Evolutionary conservation across 2,113 vertebrate genomes (phyloP).

Genomic region (Sminthopsis crassicaudata): DNA sequence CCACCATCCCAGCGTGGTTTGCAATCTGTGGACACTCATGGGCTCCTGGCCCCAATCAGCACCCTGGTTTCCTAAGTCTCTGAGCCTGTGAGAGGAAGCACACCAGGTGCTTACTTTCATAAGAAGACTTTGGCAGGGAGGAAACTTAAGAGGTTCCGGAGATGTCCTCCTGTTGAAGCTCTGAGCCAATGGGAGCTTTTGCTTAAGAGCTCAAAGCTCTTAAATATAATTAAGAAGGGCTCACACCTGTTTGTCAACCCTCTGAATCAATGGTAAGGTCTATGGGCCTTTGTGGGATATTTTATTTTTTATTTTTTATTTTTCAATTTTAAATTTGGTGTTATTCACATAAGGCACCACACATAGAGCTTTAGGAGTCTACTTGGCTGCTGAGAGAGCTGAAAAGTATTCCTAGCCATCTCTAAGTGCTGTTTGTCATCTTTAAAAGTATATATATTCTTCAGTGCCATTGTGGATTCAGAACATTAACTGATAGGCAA

Average conservation of each 20-base stretch:
- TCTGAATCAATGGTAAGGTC: not conserved
- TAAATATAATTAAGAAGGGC: slow-evolving; percentile 14
- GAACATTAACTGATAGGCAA: not conserved
- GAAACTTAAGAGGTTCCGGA: slow-evolving; percentile 32
- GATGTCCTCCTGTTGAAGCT: not conserved
- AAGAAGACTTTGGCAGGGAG: not conserved
- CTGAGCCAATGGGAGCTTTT: not conserved
- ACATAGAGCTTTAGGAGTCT: slow-evolving; percentile 6
- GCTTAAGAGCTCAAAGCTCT: not conserved
- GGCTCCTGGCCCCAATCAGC: slow-evolving; percentile 14
- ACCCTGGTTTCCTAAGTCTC: slow-evolving; percentile 29
- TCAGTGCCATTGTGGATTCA: not conserved
- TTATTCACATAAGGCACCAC: not conserved
- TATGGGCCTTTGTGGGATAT: not conserved
- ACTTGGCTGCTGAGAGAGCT: slow-evolving; percentile 29
- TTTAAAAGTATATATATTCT: not conserved
- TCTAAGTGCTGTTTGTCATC: not conserved
- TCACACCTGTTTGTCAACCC: slow-evolving; percentile 14
- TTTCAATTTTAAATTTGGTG: slow-evolving; percentile 22
- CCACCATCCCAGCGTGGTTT: slow-evolving; percentile 24
- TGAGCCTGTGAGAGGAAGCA: slow-evolving; percentile 42
- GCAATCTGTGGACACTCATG: slow-evolving; percentile 32
- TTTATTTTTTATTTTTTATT: not conserved
- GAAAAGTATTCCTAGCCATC: slow-evolving; percentile 11
- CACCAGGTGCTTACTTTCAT: slow-evolving; percentile 32